Conservation (phyloP, 2,888 invertebrate genomes). For the Hesperia comma region DNA sequence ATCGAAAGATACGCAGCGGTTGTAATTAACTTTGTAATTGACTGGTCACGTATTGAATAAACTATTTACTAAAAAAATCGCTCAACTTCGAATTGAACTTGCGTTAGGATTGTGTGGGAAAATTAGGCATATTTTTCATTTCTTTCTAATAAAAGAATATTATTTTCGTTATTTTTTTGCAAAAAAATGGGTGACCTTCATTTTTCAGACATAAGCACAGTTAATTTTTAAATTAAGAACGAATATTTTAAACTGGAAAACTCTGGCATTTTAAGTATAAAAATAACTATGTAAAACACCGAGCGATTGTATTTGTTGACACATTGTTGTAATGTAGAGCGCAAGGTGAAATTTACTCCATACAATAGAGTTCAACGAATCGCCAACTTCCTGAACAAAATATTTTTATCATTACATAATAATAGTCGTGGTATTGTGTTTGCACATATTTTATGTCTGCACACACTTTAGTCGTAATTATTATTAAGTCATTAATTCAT, state of each 20-base stretch:
- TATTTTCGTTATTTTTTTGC: no score
- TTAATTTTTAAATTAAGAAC: no score
- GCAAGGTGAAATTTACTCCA: constrained; percentile 38
- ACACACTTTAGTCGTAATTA: no score
- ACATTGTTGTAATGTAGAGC: background rate
- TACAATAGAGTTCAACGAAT: constrained; percentile 61
- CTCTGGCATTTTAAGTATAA: background rate
- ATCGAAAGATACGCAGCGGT: background rate
- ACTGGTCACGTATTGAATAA: constrained; percentile 1
- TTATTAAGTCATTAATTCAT: no score
- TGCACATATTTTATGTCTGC: no score
- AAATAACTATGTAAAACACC: background rate
- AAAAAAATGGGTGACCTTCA: no score
- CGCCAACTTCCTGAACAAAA: background rate
- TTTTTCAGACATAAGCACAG: no score
- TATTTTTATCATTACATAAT: background rate
- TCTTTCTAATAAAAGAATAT: no score
- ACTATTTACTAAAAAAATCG: background rate
- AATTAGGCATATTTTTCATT: no score
- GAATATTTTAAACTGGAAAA: no score
- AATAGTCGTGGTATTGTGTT: no score
- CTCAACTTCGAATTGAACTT: background rate
- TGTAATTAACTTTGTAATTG: constrained; percentile 8
- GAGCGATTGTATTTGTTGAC: background rate
- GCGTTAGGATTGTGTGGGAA: background rate